Evolutionary conservation across 2,797 vertebrate species (phyloP).

Genomic region (Coracias cyanogaster): DNA sequence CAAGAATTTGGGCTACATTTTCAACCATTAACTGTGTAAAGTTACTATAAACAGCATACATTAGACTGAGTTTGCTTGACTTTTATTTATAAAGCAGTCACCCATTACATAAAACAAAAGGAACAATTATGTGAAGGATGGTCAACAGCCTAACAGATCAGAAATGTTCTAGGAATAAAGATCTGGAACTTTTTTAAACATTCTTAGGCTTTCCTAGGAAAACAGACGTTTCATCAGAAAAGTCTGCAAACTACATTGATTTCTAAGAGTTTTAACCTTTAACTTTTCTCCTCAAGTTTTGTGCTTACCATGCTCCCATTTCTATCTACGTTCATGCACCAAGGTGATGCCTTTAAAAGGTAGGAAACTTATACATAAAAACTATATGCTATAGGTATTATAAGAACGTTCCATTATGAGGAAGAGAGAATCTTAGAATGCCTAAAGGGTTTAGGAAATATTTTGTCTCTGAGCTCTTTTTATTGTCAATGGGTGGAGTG

Average conservation of each 20-base stretch:
- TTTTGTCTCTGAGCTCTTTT: background rate
- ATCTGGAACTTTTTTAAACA: background rate
- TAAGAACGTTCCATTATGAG: background rate
- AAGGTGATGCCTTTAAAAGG: background rate
- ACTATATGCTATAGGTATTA: background rate
- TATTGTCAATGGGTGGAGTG: background rate
- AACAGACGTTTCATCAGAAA: background rate
- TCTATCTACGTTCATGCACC: rapidly evolving
- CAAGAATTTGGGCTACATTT: background rate
- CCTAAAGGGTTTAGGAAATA: background rate
- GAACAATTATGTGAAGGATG: background rate
- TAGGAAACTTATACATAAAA: background rate
- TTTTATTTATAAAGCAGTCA: background rate
- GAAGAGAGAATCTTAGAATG: background rate
- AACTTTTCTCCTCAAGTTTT: background rate
- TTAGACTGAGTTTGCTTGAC: background rate
- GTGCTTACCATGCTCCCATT: background rate
- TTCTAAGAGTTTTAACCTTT: background rate
- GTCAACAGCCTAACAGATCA: background rate
- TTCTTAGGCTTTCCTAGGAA: background rate
- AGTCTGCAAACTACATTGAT: background rate
- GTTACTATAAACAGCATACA: background rate
- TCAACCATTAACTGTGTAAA: background rate
- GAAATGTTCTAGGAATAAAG: background rate
- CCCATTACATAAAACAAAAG: background rate